phyloP scores from a whole-genome alignment of 2,797 vertebrate genomes.

The Myiotriccus ornatus region DNA sequence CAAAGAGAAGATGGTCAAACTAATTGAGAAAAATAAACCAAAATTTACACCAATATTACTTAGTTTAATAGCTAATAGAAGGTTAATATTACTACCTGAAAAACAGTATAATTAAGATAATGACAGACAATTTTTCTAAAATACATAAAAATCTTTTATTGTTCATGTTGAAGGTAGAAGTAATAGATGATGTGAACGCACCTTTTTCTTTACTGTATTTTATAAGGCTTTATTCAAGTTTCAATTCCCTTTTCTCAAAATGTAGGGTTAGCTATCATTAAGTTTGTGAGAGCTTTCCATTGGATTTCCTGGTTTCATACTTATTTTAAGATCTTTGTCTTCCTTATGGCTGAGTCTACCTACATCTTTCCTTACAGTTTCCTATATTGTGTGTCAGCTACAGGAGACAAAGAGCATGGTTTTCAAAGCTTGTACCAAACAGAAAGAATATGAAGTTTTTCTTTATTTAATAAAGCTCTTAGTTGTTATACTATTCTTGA shows the following conservation, averaged over 20 bases:
- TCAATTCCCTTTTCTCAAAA: neutral
- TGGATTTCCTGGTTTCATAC: neutral
- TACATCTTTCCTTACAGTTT: neutral
- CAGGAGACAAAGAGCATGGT: neutral
- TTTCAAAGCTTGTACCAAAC: neutral
- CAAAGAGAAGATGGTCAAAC: neutral
- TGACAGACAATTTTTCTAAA: neutral
- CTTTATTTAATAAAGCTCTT: neutral
- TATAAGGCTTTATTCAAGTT: neutral
- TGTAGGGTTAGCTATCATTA: neutral
- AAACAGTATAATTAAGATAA: neutral
- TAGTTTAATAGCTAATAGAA: neutral
- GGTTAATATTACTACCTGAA: neutral
- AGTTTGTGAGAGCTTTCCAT: neutral
- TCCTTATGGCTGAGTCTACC: neutral
- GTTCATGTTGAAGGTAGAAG: neutral
- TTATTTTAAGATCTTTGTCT: neutral
- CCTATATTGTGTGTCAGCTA: neutral
- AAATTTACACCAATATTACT: neutral
- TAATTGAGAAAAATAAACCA: neutral
- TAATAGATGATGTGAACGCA: neutral
- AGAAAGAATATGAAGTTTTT: neutral
- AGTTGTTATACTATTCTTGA: neutral
- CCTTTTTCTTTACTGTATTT: neutral
- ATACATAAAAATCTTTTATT: neutral